These are phyloP conservation scores for Poecilia picta DNA, from an alignment of 2,797 vertebrate genomes.

Conservation along the genomic window DNA sequence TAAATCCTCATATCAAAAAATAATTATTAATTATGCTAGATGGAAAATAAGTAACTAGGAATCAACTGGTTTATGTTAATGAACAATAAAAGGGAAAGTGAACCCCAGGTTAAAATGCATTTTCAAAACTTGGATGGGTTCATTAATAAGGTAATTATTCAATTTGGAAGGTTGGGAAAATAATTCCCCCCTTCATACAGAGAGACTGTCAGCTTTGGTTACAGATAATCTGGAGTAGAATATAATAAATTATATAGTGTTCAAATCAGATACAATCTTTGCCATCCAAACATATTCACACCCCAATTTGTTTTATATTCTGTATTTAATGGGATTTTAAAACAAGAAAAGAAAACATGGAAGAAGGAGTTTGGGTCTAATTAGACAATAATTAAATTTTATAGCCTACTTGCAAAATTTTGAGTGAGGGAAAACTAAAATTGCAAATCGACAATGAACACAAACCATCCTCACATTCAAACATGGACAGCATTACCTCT, in stretches of 20 bases:
- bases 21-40: slow-evolving; percentile 63
- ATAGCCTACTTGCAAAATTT: neutral
- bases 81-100: slow-evolving; percentile 46
- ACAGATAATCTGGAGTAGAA: slow-evolving; percentile 26
- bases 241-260: neutral
- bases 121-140: slow-evolving; percentile 56
- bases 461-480: neutral
- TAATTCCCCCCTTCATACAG: slow-evolving; percentile 65
- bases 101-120: slow-evolving; percentile 40
- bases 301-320: neutral
- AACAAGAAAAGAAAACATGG: neutral
- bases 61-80: slow-evolving; percentile 63
- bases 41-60: slow-evolving; percentile 66
- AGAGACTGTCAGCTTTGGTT: slow-evolving; percentile 53
- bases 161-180: slow-evolving; percentile 65
- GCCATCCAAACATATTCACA: neutral
- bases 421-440: neutral
- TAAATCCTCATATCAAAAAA: slow-evolving; percentile 56
- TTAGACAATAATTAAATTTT: neutral
- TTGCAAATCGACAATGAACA: neutral
- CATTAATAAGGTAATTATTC: slow-evolving; percentile 75
- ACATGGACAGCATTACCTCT: neutral
- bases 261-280: neutral
- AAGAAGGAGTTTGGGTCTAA: neutral
- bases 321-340: neutral